Conservation (phyloP, 2,888 invertebrate species). For the Clanis bilineata region DNA sequence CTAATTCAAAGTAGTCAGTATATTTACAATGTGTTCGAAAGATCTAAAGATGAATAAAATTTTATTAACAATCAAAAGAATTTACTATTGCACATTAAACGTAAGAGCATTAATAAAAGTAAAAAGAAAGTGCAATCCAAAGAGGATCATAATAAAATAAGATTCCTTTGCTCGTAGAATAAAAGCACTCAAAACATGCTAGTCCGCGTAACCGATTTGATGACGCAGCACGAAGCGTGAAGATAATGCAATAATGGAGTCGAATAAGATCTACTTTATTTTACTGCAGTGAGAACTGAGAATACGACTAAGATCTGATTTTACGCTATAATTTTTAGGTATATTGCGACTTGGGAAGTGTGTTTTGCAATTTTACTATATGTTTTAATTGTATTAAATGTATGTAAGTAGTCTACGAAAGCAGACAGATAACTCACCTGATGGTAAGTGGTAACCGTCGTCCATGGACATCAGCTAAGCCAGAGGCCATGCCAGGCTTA, state of each 20-base stretch:
- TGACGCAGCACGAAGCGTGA: background rate
- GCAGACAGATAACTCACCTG: too few relatives aligned
- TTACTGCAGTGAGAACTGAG: background rate
- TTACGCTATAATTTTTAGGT: background rate
- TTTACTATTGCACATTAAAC: background rate
- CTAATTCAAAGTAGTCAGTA: too few relatives aligned
- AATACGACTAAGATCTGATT: background rate
- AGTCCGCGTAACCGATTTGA: constrained; percentile 9
- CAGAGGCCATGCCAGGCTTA: too few relatives aligned
- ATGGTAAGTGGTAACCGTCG: too few relatives aligned
- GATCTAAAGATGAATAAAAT: background rate
- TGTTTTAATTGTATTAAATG: too few relatives aligned
- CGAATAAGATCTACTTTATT: constrained; percentile 1
- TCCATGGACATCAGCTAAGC: too few relatives aligned
- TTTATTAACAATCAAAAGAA: background rate
- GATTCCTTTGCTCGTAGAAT: constrained; percentile 17
- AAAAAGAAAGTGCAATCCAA: background rate
- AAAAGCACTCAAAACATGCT: constrained; percentile 19
- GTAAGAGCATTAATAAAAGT: background rate
- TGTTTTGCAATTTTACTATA: background rate
- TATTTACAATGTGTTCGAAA: too few relatives aligned
- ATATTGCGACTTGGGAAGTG: background rate
- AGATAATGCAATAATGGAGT: constrained; percentile 9
- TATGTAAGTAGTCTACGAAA: too few relatives aligned
- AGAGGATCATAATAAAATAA: constrained; percentile 14